Evolutionary conservation across 2,888 invertebrate genomes (phyloP).

Genomic region (Ditula angustiorana): DNA sequence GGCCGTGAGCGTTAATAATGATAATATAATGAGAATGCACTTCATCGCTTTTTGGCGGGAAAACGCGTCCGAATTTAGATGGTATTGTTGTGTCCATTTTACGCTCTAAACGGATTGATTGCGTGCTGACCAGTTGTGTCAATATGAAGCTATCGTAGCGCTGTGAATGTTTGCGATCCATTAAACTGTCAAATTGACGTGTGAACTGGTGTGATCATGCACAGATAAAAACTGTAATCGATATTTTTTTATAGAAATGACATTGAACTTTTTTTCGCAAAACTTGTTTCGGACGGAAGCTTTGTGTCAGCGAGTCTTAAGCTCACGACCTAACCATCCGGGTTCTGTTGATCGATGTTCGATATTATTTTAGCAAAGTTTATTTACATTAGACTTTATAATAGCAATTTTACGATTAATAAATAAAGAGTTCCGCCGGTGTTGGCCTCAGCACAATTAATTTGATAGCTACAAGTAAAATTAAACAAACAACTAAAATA

Average conservation of each 20-base stretch:
- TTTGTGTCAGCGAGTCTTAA: conserved; percentile 3
- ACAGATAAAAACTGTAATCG: neutral
- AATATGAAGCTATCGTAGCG: conserved; percentile 30
- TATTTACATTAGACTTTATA: conserved; percentile 11
- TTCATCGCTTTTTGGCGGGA: conserved; percentile 50
- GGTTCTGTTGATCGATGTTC: conserved; percentile 22
- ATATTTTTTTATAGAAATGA: neutral
- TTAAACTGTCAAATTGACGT: conserved; percentile 21
- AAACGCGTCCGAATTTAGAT: conserved; percentile 27
- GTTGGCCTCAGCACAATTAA: conserved; percentile 36
- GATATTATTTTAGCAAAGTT: conserved; percentile 20
- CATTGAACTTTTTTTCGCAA: conserved; percentile 9
- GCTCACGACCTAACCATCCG: conserved; percentile 1
- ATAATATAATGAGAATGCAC: conserved; percentile 53
- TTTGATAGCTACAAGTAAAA: conserved; percentile 32
- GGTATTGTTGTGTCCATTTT: conserved; percentile 20
- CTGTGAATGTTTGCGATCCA: conserved; percentile 26
- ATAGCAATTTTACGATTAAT: conserved; percentile 36
- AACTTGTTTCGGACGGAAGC: conserved; percentile 18
- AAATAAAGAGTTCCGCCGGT: conserved; percentile 28
- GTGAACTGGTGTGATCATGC: conserved; percentile 1
- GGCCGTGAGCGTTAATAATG: conserved; percentile 48
- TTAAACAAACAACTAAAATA: conserved; percentile 63
- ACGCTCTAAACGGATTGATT: conserved; percentile 16
- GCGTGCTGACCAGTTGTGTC: conserved; percentile 30